Conservation (phyloP, 2,797 vertebrate genomes). For the Scleropages formosus region DNA sequence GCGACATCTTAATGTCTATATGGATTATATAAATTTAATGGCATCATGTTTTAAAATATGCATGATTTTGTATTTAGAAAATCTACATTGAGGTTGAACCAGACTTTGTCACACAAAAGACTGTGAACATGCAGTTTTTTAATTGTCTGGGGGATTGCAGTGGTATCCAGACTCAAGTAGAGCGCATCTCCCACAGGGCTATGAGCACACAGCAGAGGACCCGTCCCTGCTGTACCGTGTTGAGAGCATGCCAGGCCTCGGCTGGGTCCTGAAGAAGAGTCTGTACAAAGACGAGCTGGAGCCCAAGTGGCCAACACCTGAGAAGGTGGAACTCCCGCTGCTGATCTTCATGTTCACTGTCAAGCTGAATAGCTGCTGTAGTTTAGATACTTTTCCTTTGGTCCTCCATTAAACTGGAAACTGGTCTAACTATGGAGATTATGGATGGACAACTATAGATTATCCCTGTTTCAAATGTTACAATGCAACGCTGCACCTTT, state of each 20-base stretch:
- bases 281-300: slow-evolving; percentile 96
- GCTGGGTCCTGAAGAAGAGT: slow-evolving; percentile 90
- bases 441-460: too few relatives aligned
- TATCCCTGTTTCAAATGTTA: too few relatives aligned
- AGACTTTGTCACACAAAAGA: too few relatives aligned
- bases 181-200: slow-evolving; percentile 69
- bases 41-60: too few relatives aligned
- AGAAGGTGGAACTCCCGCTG: slow-evolving; percentile 73
- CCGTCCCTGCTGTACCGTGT: slow-evolving; percentile 89
- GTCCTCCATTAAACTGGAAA: too few relatives aligned
- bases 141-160: background rate
- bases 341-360: too few relatives aligned
- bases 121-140: too few relatives aligned
- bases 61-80: background rate
- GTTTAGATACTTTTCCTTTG: background rate
- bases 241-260: slow-evolving; percentile 96
- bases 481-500: too few relatives aligned
- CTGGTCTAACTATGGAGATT: background rate
- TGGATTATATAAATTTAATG: too few relatives aligned
- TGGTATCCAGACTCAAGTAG: slow-evolving; percentile 15
- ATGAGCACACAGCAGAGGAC: slow-evolving; percentile 95
- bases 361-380: too few relatives aligned
- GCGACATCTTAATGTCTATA: too few relatives aligned
- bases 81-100: background rate
- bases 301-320: slow-evolving; percentile 97